A percentile compares a stretch with the other conserved stretches of the same genome.
Evolutionary conservation across 1,140 invertebrate genomes (phyloP).

Genomic region (Cydia amplana): DNA sequence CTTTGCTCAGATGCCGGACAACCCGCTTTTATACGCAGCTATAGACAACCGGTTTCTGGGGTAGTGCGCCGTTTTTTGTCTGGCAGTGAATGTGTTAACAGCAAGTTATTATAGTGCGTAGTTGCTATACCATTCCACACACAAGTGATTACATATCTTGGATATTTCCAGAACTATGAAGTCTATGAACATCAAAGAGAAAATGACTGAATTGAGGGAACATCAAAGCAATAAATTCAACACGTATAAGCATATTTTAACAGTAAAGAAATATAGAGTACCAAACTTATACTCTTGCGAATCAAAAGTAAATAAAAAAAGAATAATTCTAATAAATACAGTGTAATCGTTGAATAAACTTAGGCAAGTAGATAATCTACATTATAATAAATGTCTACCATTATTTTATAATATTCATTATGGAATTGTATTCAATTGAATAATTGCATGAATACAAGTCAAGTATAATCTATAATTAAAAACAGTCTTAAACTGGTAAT

Average conservation of each 20-base stretch:
- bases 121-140: background rate
- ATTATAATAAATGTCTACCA: background rate
- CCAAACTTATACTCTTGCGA: background rate
- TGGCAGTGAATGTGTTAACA: too few species aligned
- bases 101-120: background rate
- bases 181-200: background rate
- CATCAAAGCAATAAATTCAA: background rate
- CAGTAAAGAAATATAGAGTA: background rate
- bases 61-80: too few species aligned
- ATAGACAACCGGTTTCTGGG: too few species aligned
- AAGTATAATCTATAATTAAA: background rate
- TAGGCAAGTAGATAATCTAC: background rate
- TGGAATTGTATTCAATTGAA: background rate
- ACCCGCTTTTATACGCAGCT: too few species aligned
- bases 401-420: background rate
- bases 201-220: background rate
- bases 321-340: constrained; percentile 7
- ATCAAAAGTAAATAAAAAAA: background rate
- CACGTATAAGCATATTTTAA: background rate
- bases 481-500: too few species aligned
- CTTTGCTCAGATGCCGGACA: too few species aligned
- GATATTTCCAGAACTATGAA: background rate
- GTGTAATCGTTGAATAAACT: background rate
- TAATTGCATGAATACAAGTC: background rate
- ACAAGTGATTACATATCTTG: background rate